Conservation (phyloP, 2,797 vertebrate species). For the Oceanodroma leucorhoa region DNA sequence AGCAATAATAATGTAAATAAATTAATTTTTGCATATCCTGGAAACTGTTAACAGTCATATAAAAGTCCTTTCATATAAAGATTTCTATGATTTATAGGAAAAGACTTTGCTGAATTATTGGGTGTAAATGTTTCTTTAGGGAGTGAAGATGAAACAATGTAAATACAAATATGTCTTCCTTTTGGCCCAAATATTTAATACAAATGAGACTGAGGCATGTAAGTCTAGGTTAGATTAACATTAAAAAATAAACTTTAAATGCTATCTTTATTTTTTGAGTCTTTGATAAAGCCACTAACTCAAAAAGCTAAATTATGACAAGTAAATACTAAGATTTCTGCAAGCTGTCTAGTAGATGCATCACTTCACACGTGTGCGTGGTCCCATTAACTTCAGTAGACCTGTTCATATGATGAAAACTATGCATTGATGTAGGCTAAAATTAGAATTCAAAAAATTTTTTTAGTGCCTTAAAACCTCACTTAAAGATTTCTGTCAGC, state of each 20-base stretch:
- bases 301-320: not conserved
- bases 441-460: not conserved
- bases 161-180: not conserved
- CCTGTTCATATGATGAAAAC: not conserved
- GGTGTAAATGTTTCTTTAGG: not conserved
- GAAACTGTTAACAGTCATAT: not conserved
- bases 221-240: not conserved
- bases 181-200: not conserved
- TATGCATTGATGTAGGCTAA: not conserved
- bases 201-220: not conserved
- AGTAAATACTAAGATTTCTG: not conserved
- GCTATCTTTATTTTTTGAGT: not conserved
- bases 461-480: not conserved
- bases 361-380: accelerated
- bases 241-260: not conserved
- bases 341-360: not conserved
- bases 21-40: not conserved
- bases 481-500: not conserved
- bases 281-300: not conserved
- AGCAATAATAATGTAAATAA: not conserved
- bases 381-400: not conserved
- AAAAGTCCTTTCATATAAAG: not conserved
- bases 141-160: not conserved
- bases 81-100: not conserved
- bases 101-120: not conserved